A percentile compares a stretch with the other conserved stretches of the same genome.
These are phyloP conservation scores for Bombus difficillimus DNA, from an alignment of 1,140 invertebrate genomes.

Conservation along the genomic window DNA sequence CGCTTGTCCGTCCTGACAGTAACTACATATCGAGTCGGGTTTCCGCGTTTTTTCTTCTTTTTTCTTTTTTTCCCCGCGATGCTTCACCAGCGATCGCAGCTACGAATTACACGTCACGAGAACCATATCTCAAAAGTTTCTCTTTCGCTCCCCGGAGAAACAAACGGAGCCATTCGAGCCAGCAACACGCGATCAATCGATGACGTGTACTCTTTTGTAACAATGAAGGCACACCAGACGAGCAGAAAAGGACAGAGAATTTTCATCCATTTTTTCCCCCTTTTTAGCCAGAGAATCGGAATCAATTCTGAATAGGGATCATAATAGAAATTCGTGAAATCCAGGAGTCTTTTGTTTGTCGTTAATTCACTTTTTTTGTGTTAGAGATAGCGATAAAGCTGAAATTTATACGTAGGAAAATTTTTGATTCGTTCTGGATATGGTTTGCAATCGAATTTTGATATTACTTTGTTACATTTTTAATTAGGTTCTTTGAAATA, in stretches of 20 bases:
- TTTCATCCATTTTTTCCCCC: constrained; percentile 12
- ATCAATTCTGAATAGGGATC: background rate
- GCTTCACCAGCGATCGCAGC: constrained; percentile 23
- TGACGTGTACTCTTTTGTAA: constrained; percentile 1
- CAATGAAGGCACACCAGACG: background rate
- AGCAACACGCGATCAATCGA: constrained; percentile 35
- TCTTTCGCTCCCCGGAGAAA: constrained; percentile 43
- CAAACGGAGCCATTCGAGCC: constrained; percentile 24
- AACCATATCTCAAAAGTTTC: constrained; percentile 51
- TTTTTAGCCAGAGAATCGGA: background rate
- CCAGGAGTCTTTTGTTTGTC: background rate
- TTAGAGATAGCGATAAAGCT: background rate
- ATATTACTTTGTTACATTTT: background rate
- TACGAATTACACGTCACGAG: constrained; percentile 50
- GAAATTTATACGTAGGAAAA: background rate
- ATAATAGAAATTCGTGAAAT: background rate
- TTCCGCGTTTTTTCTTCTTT: background rate
- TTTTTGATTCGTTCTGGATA: background rate
- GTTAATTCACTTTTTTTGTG: background rate
- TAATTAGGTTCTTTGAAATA: background rate
- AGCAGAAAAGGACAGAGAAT: background rate
- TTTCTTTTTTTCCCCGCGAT: background rate
- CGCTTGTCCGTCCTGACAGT: constrained; percentile 22
- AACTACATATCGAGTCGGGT: constrained; percentile 43
- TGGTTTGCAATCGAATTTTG: background rate